phyloP scores from a whole-genome alignment of 2,888 invertebrate species.

The Taphrorychus bicolor region DNA sequence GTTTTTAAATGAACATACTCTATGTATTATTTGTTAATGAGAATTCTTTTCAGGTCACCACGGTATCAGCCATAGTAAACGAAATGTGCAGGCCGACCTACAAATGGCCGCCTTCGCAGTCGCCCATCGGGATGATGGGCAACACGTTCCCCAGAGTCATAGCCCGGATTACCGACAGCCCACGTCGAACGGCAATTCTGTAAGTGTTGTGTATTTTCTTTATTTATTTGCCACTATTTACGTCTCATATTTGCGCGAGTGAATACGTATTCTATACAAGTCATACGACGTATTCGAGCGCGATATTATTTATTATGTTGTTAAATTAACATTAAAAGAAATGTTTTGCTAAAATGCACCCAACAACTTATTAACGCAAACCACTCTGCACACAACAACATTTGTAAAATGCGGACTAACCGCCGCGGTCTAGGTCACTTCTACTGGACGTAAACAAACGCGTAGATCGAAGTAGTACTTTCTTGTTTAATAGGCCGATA shows the following conservation, averaged over 20 bases:
- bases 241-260: no score
- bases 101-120: slow-evolving; percentile 78
- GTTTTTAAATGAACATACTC: not conserved
- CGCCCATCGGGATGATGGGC: slow-evolving; percentile 61
- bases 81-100: slow-evolving; percentile 77
- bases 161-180: slow-evolving; percentile 63
- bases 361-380: not conserved
- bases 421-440: slow-evolving; percentile 2
- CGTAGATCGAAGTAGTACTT: not conserved
- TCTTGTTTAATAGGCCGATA: not conserved
- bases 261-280: no score
- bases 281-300: no score
- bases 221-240: no score
- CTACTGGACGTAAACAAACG: not conserved
- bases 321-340: slow-evolving; percentile 13
- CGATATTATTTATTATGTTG: not conserved
- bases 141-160: slow-evolving; percentile 55
- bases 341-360: slow-evolving; percentile 2
- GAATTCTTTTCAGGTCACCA: slow-evolving; percentile 46
- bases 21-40: not conserved
- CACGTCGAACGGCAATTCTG: slow-evolving; percentile 67
- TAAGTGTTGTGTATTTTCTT: slow-evolving; percentile 54
- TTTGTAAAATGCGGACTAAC: not conserved
- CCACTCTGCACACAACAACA: not conserved
- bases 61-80: slow-evolving; percentile 58